Conservation (phyloP, 2,888 invertebrate genomes). For the Neoaliturus tenellus region DNA sequence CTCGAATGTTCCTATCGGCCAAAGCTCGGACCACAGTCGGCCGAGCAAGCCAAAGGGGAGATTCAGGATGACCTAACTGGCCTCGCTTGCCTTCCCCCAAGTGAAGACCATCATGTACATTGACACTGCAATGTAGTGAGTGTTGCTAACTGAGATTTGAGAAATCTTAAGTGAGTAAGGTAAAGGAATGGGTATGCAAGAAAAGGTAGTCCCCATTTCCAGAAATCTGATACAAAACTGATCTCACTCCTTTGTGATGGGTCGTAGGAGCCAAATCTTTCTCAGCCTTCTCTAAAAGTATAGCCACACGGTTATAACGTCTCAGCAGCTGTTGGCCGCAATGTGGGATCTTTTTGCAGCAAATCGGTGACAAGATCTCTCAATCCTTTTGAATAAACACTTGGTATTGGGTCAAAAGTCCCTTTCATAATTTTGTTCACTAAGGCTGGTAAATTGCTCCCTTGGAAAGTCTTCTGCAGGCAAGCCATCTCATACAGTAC, state of each 20-base stretch:
- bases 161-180: conserved; percentile 75
- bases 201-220: conserved; percentile 74
- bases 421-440: conserved; percentile 84
- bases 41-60: conserved; percentile 74
- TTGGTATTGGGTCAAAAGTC: conserved; percentile 80
- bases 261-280: background rate
- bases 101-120: conserved; percentile 79
- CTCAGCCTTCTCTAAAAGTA: background rate
- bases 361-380: conserved; percentile 78
- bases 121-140: conserved; percentile 75
- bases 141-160: conserved; percentile 75
- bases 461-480: conserved; percentile 83
- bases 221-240: conserved; percentile 77
- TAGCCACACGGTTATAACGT: conserved; percentile 68
- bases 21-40: conserved; percentile 79
- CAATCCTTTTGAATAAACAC: conserved; percentile 79
- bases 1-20: conserved; percentile 74
- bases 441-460: conserved; percentile 82
- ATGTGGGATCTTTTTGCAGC: conserved; percentile 78
- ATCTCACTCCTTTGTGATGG: conserved; percentile 68
- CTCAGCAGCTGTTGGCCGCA: conserved; percentile 79
- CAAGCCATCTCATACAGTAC: conserved; percentile 86
- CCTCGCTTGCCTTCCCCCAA: conserved; percentile 82
- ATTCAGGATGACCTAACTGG: conserved; percentile 78
- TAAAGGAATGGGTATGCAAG: conserved; percentile 75